A percentile compares a stretch with the other conserved stretches of the same genome.
Conservation (phyloP, 2,888 invertebrate genomes). For the Isoperla grammatica region DNA sequence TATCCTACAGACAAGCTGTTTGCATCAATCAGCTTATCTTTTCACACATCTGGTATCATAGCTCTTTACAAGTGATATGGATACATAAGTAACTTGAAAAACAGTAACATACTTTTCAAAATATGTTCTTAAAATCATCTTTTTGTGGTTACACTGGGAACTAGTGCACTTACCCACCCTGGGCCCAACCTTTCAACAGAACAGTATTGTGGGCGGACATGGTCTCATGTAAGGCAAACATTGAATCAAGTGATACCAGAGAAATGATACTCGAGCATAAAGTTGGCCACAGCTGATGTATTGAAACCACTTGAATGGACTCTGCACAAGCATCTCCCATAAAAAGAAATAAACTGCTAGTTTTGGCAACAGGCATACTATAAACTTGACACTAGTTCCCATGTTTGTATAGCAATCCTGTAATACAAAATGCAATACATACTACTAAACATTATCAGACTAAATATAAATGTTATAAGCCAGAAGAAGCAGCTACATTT, state of each 20-base stretch:
- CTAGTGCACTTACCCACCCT: too few species aligned
- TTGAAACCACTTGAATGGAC: background rate
- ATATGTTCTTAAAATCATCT: conserved; percentile 3
- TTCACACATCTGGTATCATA: background rate
- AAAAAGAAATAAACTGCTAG: too few species aligned
- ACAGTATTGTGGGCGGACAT: conserved; percentile 6
- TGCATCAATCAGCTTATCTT: background rate
- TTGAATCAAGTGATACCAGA: background rate
- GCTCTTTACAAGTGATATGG: conserved; percentile 6
- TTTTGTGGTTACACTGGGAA: too few species aligned
- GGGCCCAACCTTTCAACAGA: conserved; percentile 12
- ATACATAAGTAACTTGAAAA: conserved; percentile 6
- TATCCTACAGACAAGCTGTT: background rate
- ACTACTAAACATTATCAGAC: too few species aligned
- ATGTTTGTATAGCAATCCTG: too few species aligned
- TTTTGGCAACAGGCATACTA: too few species aligned
- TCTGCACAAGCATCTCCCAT: too few species aligned
- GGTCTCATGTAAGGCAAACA: background rate
- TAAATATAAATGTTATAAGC: too few species aligned
- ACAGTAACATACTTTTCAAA: background rate
- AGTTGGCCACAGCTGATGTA: conserved; percentile 4
- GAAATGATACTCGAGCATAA: background rate
- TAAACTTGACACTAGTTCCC: too few species aligned
- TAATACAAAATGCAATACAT: too few species aligned
- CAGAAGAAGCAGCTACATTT: too few species aligned